Evolutionary conservation across 2,888 invertebrate genomes (phyloP), one percentile per base, ranked within the genome.

Genomic region (Drosophila nigritarsus): DNA sequence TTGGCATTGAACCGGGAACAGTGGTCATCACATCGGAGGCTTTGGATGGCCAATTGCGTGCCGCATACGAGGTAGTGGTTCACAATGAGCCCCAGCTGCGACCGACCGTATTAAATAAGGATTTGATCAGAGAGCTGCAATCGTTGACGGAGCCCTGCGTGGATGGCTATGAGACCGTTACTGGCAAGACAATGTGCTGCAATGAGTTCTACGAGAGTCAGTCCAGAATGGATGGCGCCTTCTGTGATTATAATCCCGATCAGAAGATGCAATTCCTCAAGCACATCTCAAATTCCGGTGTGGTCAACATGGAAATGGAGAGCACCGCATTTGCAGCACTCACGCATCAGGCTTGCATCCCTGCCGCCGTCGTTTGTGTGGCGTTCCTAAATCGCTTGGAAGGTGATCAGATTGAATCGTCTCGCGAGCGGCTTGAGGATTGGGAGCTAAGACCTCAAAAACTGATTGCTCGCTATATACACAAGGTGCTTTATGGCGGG

Each of bases 231-330:
- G 99, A 99, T 92, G 99, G 99, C 0, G 98, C 98, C 1, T 98
- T 99, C 93, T 99, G 98, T 93, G 97, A 97, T 80, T 98, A 97
- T 93, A 95, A 95, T 0, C 96, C 96, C 88, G 93, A 94, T 0
- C 97, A 98, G 71, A 98, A 98, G 93, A 95, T 96, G 94, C 95
- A 95, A 50, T 99, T 97, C 91, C 93, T 99, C 76, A 94, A 95
- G 71, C 94, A 95, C 70, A 90, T 98, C 65, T 95, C 95, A 74
- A 94, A 95, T 72, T 94, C 95, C 40, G 97, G 97, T 2, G 96
- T 99, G 7, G 95, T 96, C 20, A 99, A 99, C 93, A 98, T 99
- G 82, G 99, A 99, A 94, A 98, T 98, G 99, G 99, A 99, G 93
- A 96, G 97, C 30, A 94, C 97, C 2, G 96, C 97, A 18, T 98